Evolutionary conservation across 2,113 vertebrate genomes (phyloP).

Genomic region (Percina caprodes): DNA sequence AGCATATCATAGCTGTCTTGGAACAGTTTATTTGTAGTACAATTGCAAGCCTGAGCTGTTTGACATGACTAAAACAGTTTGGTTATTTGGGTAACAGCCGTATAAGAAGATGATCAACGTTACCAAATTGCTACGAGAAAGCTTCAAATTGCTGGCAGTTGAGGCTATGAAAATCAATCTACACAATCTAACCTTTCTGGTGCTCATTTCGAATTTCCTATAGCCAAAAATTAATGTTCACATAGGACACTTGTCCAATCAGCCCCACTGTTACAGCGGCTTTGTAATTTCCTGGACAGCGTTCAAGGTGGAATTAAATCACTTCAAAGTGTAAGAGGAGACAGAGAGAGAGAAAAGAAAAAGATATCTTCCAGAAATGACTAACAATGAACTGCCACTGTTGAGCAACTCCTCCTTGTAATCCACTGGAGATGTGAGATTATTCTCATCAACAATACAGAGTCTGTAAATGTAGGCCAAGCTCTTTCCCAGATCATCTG

Average conservation of each 20-base stretch:
- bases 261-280: conserved; percentile 62
- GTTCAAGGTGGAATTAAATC: conserved; percentile 59
- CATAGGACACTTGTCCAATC: conserved; percentile 61
- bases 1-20: neutral
- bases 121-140: conserved; percentile 25
- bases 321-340: conserved; percentile 61
- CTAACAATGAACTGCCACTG: conserved; percentile 43
- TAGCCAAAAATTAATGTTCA: conserved; percentile 57
- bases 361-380: conserved; percentile 51
- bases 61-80: conserved; percentile 14
- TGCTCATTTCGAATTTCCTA: conserved; percentile 49
- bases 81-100: neutral
- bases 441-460: conserved; percentile 69
- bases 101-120: conserved; percentile 31
- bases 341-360: neutral
- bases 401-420: conserved; percentile 60
- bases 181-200: conserved; percentile 34
- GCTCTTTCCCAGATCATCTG: conserved; percentile 53
- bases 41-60: neutral
- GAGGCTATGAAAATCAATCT: conserved; percentile 29
- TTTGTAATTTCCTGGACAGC: conserved; percentile 70
- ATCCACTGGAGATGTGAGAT: conserved; percentile 70
- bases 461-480: conserved; percentile 68
- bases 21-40: neutral
- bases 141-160: conserved; percentile 37